These are phyloP conservation scores for Piprites chloris DNA, from an alignment of 2,113 vertebrate species.

Conservation along the genomic window DNA sequence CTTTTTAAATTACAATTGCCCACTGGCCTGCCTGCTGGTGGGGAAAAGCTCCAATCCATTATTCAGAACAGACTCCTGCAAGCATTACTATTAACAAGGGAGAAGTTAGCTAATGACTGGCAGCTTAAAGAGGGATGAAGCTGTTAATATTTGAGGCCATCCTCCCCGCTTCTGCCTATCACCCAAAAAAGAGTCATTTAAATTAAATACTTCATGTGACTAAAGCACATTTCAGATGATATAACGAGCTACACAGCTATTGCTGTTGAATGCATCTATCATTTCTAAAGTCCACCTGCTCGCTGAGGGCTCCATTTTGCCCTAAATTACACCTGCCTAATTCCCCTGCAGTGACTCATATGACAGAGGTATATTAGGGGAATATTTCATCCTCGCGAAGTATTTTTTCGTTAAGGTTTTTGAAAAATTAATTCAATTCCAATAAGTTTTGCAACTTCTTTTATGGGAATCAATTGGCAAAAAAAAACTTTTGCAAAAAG, in stretches of 20 bases:
- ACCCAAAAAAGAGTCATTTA: neutral
- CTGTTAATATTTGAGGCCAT: conserved; percentile 19
- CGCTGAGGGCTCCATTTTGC: neutral
- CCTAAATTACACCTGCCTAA: neutral
- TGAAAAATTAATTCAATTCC: neutral
- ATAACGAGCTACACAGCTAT: neutral
- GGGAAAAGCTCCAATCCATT: neutral
- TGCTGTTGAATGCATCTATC: neutral
- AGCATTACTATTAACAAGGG: conserved; percentile 15
- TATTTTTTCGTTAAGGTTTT: neutral
- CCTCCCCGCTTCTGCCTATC: neutral
- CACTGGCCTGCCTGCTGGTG: neutral
- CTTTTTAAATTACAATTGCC: neutral
- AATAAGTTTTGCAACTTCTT: neutral
- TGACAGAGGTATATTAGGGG: neutral
- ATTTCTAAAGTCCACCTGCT: neutral
- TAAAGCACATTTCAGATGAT: neutral
- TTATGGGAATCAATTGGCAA: neutral
- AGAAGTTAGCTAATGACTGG: conserved; percentile 27
- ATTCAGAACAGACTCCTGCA: neutral
- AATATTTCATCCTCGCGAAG: neutral
- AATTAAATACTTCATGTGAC: neutral
- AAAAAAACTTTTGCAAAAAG: neutral
- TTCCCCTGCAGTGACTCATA: neutral
- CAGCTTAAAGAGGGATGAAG: conserved; percentile 15